Conservation (phyloP, 1,140 invertebrate species). For the Drosophila pseudoobscura region DNA sequence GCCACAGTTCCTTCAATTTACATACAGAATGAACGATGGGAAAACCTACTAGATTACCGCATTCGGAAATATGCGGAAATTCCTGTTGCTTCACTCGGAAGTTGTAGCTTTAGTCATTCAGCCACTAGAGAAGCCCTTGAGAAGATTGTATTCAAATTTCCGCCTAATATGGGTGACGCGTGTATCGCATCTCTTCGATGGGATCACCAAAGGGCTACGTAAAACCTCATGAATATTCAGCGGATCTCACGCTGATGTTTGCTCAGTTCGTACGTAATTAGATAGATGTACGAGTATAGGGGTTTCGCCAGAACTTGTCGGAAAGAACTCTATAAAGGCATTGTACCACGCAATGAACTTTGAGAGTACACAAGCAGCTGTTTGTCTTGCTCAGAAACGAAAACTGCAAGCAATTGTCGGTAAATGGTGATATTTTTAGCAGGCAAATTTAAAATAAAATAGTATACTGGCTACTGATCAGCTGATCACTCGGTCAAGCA, state of each 20-base stretch:
- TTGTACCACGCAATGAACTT: conserved; percentile 36
- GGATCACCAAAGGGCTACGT: conserved; percentile 40
- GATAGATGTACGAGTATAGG: background rate
- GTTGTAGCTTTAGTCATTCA: conserved; percentile 22
- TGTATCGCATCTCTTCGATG: conserved; percentile 34
- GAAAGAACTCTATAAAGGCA: conserved; percentile 34
- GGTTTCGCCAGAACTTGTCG: conserved; percentile 20
- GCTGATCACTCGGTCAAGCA: background rate
- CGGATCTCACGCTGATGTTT: conserved; percentile 35
- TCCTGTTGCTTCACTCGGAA: background rate
- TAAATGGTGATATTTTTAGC: conserved; percentile 42
- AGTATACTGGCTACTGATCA: background rate
- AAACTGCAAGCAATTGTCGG: conserved; percentile 17
- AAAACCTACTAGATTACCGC: background rate
- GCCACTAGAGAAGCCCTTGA: conserved; percentile 39
- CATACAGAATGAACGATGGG: background rate
- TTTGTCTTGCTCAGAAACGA: conserved; percentile 16
- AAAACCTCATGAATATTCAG: conserved; percentile 37
- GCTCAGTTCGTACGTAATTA: conserved; percentile 17
- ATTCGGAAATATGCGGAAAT: conserved; percentile 11
- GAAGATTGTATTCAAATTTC: conserved; percentile 13
- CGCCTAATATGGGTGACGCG: conserved; percentile 39
- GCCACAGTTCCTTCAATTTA: conserved; percentile 14
- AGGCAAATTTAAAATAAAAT: conserved; percentile 32
- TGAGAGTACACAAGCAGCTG: conserved; percentile 37